Conservation (phyloP, 2,888 invertebrate genomes). For the Sycophila texana region DNA sequence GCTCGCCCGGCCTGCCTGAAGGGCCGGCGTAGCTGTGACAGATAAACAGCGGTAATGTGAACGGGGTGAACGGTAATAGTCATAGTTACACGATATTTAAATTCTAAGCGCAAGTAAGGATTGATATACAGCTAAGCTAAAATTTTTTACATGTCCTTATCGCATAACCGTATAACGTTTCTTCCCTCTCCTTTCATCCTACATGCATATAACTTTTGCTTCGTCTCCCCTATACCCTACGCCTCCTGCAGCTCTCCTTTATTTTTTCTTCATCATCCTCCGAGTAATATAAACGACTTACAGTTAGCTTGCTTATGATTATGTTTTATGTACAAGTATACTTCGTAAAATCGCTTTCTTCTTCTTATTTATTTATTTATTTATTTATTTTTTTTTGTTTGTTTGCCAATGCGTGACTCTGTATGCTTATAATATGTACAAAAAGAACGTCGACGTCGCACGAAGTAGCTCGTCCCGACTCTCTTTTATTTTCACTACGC, state of each 20-base stretch:
- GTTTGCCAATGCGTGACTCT: constrained; percentile 14
- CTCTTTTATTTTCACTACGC: constrained; percentile 2
- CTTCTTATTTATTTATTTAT: no score
- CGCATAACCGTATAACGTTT: constrained; percentile 62
- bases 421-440: constrained; percentile 46
- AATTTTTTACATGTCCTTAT: constrained; percentile 63
- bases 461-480: background rate
- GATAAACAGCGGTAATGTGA: constrained; percentile 55
- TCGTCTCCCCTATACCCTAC: background rate
- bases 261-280: background rate
- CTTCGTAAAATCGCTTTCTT: constrained; percentile 47
- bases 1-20: background rate
- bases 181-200: background rate
- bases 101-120: constrained; percentile 63
- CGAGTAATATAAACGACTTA: constrained; percentile 62
- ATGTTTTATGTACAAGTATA: constrained; percentile 61
- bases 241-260: background rate
- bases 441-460: constrained; percentile 41
- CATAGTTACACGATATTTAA: constrained; percentile 59
- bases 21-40: constrained; percentile 44
- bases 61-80: constrained; percentile 55
- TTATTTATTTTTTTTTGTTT: no score
- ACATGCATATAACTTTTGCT: background rate
- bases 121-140: constrained; percentile 68
- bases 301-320: constrained; percentile 57